Conservation (phyloP, 2,797 vertebrate species). For the Chaunax sp. region DNA sequence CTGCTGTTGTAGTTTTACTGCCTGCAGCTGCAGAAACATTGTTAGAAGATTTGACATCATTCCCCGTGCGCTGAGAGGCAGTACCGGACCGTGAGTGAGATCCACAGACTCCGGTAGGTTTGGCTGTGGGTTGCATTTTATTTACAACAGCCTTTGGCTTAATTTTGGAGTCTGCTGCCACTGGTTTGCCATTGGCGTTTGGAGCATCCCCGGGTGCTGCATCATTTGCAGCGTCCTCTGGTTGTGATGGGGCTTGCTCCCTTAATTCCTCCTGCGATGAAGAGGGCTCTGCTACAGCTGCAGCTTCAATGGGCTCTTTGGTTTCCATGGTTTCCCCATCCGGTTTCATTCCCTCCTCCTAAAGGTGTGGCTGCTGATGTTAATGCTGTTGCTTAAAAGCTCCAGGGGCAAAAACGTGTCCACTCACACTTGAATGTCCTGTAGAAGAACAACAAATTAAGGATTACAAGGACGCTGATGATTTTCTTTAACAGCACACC, state of each 20-base stretch:
- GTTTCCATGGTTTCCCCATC: constrained; percentile 83
- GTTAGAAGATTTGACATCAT: constrained; percentile 55
- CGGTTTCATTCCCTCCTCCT: constrained; percentile 81
- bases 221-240: constrained; percentile 50
- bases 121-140: constrained; percentile 40
- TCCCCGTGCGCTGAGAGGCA: constrained; percentile 50
- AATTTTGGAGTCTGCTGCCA: constrained; percentile 52
- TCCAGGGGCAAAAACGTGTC: constrained; percentile 18
- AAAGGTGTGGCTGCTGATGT: constrained; percentile 12
- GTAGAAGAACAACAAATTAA: constrained; percentile 30
- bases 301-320: constrained; percentile 74
- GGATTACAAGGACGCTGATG: background rate
- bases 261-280: constrained; percentile 40
- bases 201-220: constrained; percentile 25
- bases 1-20: constrained; percentile 45
- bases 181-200: constrained; percentile 59
- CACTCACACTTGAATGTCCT: constrained; percentile 47
- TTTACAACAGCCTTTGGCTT: constrained; percentile 64
- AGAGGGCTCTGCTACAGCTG: constrained; percentile 62
- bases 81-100: constrained; percentile 51
- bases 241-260: constrained; percentile 36
- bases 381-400: constrained; percentile 11
- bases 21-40: constrained; percentile 32
- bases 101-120: constrained; percentile 44
- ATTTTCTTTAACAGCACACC: background rate